A percentile compares a stretch with the other conserved stretches of the same genome.
These are phyloP conservation scores for Ochotona princeps DNA, from an alignment of 2,113 vertebrate genomes.

Conservation along the genomic window DNA sequence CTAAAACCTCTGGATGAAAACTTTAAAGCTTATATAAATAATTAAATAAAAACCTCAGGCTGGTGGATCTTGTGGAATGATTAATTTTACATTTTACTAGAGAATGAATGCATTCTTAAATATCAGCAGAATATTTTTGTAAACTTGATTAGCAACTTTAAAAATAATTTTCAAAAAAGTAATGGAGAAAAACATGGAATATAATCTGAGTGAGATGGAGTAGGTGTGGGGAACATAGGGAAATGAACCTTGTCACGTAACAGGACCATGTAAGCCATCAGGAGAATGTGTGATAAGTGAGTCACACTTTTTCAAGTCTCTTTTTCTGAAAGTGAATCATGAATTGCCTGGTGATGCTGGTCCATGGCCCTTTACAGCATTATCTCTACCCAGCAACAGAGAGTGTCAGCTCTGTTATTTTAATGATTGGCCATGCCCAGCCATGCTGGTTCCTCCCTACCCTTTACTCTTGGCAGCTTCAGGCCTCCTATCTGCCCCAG, in stretches of 20 bases:
- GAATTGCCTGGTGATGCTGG: not conserved
- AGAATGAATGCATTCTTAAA: not conserved
- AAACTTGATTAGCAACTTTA: not conserved
- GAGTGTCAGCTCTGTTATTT: accelerated
- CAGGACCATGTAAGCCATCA: not conserved
- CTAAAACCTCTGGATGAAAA: not conserved
- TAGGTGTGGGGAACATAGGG: not conserved
- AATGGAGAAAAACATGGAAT: not conserved
- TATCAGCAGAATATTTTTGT: not conserved
- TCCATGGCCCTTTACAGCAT: not conserved
- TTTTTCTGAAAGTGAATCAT: accelerated
- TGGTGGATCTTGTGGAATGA: not conserved
- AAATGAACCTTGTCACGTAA: not conserved
- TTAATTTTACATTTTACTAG: not conserved
- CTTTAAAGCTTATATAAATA: not conserved
- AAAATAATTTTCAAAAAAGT: not conserved
- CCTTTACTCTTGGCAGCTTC: not conserved
- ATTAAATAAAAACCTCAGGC: not conserved
- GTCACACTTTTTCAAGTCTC: accelerated
- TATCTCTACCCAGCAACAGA: conserved; percentile 49
- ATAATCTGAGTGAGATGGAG: not conserved
- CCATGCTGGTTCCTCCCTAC: not conserved
- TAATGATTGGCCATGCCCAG: not conserved
- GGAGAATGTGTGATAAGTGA: not conserved
- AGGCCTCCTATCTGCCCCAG: not conserved